Base-by-base conservation (phyloP, 2,888 invertebrate genomes). In the Ferdinandea cuprea region DNA sequence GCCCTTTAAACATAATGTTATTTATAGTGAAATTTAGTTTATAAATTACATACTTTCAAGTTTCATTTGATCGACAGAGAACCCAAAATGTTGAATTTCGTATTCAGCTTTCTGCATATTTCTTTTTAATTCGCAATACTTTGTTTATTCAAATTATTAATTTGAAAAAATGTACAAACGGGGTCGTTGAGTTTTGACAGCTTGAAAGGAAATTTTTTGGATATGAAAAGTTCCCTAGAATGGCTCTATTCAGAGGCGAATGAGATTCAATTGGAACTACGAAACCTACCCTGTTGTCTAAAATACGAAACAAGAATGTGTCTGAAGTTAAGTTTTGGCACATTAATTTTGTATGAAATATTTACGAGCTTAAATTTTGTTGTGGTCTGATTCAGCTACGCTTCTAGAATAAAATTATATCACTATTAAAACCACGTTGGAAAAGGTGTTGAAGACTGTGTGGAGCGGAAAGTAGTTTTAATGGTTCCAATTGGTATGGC, bases 11-110 rank as follows among this genome's bases (percentile, higher is more conserved):
- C n/a, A n/a, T 5, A 30, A 13, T 19, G 0, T 2, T 50, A n/a
- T 15, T 37, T 8, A 30, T 6, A 4, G 19, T 1, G 68, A 42
- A 68, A 52, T 65, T 11, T 3, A 19, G 11, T 44, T 11, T 17
- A 2, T 11, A 42, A 40, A 44, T 68, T 15, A 86, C 85, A 85
- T 85, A 88, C 88, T 86, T 72, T 88, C 88, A 9, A 87, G 25
- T 11, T 86, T 86, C 40, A 87, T 69, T 77, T 88, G 87, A 50
- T 87, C 86, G 0, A 86, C 85, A 0, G 88, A 86, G 71, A 88
- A 88, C 0, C 85, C 85, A 63, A 88, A 89, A 76, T 87, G 86
- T 65, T 88, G 88, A 32, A 88, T 85, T 86, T 89, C 87, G 63
- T 86, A 87, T 61, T 88, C 87, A 30, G 80, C 69, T 25, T 69